Percentiles rank a stretch among this genome's conserved stretches.
phyloP scores from a whole-genome alignment of 2,113 vertebrate species.

The Ploceus nigricollis region DNA sequence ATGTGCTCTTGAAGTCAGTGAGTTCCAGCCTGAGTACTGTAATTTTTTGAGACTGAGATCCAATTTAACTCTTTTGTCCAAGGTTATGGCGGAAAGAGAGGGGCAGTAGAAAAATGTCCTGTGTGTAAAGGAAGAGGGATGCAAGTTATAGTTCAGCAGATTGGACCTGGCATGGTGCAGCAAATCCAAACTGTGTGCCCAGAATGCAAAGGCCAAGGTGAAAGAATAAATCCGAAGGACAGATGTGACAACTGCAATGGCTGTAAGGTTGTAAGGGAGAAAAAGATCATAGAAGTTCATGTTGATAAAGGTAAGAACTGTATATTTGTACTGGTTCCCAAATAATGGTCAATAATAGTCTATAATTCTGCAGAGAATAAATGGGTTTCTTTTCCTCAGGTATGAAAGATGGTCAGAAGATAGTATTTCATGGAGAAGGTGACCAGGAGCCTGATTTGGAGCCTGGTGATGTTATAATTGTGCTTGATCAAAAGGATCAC shows the following conservation, averaged over 20 bases:
- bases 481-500: slow-evolving; percentile 92
- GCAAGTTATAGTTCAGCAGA: slow-evolving; percentile 89
- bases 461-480: slow-evolving; percentile 91
- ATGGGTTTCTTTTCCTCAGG: slow-evolving; percentile 67
- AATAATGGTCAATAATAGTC: background rate
- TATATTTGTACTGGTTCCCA: background rate
- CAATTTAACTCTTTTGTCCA: slow-evolving; percentile 13
- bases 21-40: background rate
- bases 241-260: slow-evolving; percentile 90
- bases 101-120: slow-evolving; percentile 87
- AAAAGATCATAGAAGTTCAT: slow-evolving; percentile 94
- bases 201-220: slow-evolving; percentile 93
- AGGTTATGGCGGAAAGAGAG: slow-evolving; percentile 92
- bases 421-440: slow-evolving; percentile 92
- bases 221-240: slow-evolving; percentile 89
- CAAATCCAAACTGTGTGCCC: slow-evolving; percentile 92
- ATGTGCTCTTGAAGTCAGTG: background rate
- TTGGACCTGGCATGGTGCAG: slow-evolving; percentile 96
- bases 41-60: background rate
- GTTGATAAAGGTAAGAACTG: slow-evolving; percentile 88
- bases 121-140: slow-evolving; percentile 91
- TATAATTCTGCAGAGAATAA: background rate
- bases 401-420: slow-evolving; percentile 95
- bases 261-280: slow-evolving; percentile 89
- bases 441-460: slow-evolving; percentile 96